Conservation (phyloP, 2,888 invertebrate species). For the Hartigia nigra region DNA sequence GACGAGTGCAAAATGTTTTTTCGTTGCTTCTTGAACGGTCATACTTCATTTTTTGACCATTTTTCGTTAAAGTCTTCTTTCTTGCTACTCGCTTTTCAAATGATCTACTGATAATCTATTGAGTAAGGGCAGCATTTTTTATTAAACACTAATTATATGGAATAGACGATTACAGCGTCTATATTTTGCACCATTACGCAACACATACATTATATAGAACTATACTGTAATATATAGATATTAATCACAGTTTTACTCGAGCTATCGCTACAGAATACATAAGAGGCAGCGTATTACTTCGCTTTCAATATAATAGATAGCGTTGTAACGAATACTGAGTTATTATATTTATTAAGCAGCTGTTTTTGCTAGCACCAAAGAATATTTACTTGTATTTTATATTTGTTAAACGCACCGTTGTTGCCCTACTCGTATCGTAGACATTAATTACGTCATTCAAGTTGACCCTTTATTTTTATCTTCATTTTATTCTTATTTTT, state of each 20-base stretch:
- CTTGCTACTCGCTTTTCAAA: not conserved
- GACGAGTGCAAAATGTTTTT: not conserved
- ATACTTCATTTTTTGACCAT: not conserved
- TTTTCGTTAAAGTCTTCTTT: not conserved
- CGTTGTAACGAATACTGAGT: not conserved
- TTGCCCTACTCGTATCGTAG: not conserved
- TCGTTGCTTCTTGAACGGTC: not conserved
- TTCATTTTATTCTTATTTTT: not conserved
- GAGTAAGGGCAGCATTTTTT: not conserved
- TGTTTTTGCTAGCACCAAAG: constrained; percentile 3
- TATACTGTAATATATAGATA: not conserved
- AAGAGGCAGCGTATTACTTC: not conserved
- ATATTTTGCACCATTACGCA: not conserved
- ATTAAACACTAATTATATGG: not conserved
- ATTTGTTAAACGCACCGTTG: not conserved
- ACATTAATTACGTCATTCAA: not conserved
- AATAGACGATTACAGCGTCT: not conserved
- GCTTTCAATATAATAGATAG: not conserved
- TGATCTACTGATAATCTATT: not conserved
- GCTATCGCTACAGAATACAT: not conserved
- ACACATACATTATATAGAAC: not conserved
- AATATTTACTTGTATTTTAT: constrained; percentile 5
- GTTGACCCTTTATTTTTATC: not conserved
- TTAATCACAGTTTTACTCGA: not conserved
- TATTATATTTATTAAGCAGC: not conserved